Base-by-base conservation (phyloP, 2,888 invertebrate genomes). In the Pristionchus mayeri region DNA sequence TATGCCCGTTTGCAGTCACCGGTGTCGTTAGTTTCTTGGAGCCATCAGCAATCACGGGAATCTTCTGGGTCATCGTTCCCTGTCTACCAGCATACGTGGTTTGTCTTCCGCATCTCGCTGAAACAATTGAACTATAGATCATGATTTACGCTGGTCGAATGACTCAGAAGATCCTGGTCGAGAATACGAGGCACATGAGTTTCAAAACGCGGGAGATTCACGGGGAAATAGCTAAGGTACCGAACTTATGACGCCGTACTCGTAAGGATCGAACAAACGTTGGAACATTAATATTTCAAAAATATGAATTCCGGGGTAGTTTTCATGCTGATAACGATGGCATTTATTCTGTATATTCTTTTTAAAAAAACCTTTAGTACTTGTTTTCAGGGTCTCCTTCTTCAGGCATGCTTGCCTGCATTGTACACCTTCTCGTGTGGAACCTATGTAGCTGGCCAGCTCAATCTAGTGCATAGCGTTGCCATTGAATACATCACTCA, bases 391-490 rank as follows among this genome's bases (percentile, higher is more conserved):
- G 79, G 79, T 3, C 57, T 80, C 3, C 18, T 80, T 13, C 40
- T 54, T 3, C 79, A 80, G 40, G 79, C 79, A 0, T 80, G 52
- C 16, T 37, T 80, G 18, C 79, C 79, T 24, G 34, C 27, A 0
- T 13, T 80, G 3, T 80, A 54, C 79, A 80, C 37, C 9, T 80
- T 80, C 54, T 80, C 79, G n/a, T 48, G 44, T 7, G 79, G 54
- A 30, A 54, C 79, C 7, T 80, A 80, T 57, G 3, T 80, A 1
- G 16, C 57, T 3, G 79, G 79, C 13, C 79, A 80, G 30, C 24
- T 80, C 24, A 27, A 57, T 24, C 9, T 80, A 0, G 27, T 80
- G 21, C 48, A 52, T 13, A 16, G 24, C 24, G 37, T 40, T 0
- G 24, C 40, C 0, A 30, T 80, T 6, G 79, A 80, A n/a, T 80